phyloP scores from a whole-genome alignment of 1,140 invertebrate genomes.

The Euwallacea fornicatus region DNA sequence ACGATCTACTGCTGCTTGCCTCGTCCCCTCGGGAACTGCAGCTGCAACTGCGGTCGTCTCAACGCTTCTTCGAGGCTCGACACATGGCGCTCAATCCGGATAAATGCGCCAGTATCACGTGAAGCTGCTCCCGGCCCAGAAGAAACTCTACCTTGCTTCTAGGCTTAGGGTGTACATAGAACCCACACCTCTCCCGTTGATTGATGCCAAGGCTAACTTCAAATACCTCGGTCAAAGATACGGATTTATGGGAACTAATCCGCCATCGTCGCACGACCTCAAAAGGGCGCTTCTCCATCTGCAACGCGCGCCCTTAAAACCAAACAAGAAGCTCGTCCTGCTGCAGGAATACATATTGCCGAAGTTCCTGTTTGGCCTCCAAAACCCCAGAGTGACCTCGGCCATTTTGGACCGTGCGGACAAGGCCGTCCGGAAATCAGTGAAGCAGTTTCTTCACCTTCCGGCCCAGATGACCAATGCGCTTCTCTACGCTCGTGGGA shows the following conservation, averaged over 20 bases:
- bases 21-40: not conserved
- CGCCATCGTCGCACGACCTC: not conserved
- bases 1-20: slow-evolving; percentile 51
- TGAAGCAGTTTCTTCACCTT: not conserved
- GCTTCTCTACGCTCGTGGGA: not conserved
- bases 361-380: not conserved
- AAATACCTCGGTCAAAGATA: not conserved
- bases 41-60: not conserved
- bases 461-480: not conserved
- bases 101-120: not conserved
- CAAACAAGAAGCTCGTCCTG: not conserved
- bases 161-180: not conserved
- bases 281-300: not conserved
- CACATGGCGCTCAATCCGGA: not conserved
- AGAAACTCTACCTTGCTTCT: no score
- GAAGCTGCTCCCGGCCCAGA: no score
- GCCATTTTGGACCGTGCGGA: not conserved
- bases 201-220: not conserved
- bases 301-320: not conserved
- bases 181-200: not conserved
- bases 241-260: not conserved
- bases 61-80: not conserved
- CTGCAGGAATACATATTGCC: not conserved
- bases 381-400: not conserved
- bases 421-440: not conserved